These are phyloP conservation scores for Gryllus bimaculatus DNA, from an alignment of 1,140 invertebrate species.

Conservation along the genomic window DNA sequence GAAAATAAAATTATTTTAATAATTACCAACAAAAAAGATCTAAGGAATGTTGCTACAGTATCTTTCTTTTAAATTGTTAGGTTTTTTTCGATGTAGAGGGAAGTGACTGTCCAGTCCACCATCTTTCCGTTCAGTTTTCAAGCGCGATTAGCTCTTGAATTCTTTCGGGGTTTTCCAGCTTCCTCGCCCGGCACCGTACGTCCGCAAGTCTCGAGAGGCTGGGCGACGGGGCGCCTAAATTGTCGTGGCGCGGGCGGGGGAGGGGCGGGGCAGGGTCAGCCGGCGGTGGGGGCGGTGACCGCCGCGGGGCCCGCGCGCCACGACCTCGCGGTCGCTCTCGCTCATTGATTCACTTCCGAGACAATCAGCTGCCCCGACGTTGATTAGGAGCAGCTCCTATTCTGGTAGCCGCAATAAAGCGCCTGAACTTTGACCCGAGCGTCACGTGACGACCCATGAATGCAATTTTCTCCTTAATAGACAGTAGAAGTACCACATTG, in stretches of 20 bases:
- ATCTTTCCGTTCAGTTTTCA: too few species aligned
- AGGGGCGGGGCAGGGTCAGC: too few species aligned
- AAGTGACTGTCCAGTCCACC: too few species aligned
- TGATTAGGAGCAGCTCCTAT: conserved; percentile 3
- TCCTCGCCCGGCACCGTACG: not conserved
- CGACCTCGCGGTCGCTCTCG: not conserved
- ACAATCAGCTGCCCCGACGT: not conserved
- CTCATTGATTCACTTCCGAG: conserved; percentile 3
- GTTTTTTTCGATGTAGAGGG: too few species aligned
- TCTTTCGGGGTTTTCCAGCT: not conserved
- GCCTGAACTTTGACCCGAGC: not conserved
- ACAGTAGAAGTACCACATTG: not conserved
- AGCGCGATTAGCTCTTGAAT: not conserved
- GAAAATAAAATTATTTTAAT: too few species aligned
- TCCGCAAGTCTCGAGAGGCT: not conserved
- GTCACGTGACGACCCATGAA: not conserved
- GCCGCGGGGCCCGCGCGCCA: too few species aligned
- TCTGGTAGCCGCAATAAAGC: not conserved
- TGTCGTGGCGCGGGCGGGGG: too few species aligned
- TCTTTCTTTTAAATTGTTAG: too few species aligned
- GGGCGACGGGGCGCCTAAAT: not conserved
- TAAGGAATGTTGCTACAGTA: too few species aligned
- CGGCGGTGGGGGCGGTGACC: too few species aligned
- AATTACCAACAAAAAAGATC: too few species aligned
- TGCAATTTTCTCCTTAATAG: not conserved